Evolutionary conservation across 1,140 invertebrate genomes (phyloP).

Genomic region (Dendrolimus punctatus): DNA sequence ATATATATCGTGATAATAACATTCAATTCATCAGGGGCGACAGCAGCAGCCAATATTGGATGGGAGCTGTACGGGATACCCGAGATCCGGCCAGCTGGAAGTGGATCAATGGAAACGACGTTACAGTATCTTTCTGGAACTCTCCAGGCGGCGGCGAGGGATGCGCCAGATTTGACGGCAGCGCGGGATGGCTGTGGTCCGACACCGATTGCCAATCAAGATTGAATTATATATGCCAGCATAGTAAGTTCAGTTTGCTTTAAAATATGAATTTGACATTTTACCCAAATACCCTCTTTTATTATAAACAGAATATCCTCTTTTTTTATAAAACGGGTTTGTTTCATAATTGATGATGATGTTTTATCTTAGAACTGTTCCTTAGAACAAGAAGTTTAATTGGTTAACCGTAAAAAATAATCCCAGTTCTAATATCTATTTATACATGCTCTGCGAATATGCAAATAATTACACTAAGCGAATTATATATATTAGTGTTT

Average conservation of each 20-base stretch:
- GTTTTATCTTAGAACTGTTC: too few relatives aligned
- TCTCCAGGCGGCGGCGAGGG: slow-evolving; percentile 87
- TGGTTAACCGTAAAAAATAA: too few relatives aligned
- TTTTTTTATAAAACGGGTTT: too few relatives aligned
- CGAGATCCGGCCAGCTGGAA: slow-evolving; percentile 89
- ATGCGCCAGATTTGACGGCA: slow-evolving; percentile 92
- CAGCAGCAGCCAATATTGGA: slow-evolving; percentile 94
- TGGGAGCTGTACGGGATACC: slow-evolving; percentile 89
- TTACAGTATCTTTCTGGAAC: slow-evolving; percentile 95
- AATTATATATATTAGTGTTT: too few relatives aligned
- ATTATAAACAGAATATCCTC: too few relatives aligned
- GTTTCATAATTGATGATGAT: too few relatives aligned
- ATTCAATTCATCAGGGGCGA: slow-evolving; percentile 78
- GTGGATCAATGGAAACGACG: slow-evolving; percentile 91
- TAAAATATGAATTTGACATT: neutral
- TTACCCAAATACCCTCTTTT: too few relatives aligned
- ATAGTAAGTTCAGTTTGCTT: slow-evolving; percentile 79
- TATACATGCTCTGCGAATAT: too few relatives aligned
- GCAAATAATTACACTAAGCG: too few relatives aligned
- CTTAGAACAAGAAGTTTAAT: too few relatives aligned
- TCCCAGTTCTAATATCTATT: too few relatives aligned
- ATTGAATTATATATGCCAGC: slow-evolving; percentile 95
- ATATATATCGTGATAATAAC: neutral
- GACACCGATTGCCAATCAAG: slow-evolving; percentile 90
- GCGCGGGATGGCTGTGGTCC: slow-evolving; percentile 95